These are phyloP conservation scores for Todiramphus saurophagus DNA, from an alignment of 2,113 vertebrate genomes.

Conservation along the genomic window DNA sequence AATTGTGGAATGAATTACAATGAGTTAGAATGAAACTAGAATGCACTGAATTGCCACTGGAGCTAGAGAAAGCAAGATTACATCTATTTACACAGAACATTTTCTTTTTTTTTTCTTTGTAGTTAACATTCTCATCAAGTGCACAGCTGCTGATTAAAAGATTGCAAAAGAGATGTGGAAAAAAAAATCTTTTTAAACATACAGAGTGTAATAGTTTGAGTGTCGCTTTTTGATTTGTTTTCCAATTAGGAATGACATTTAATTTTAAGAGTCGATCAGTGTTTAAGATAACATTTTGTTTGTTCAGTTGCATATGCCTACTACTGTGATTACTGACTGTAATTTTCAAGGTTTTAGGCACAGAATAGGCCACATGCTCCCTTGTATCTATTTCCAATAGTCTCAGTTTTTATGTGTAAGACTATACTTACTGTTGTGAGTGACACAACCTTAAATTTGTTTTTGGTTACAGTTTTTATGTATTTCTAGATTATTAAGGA, in stretches of 20 bases:
- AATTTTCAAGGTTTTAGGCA: not conserved
- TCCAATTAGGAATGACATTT: conserved; percentile 44
- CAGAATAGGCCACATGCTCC: not conserved
- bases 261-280: conserved; percentile 16
- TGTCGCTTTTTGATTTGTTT: conserved; percentile 48
- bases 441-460: not conserved
- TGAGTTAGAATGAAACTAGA: not conserved
- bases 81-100: not conserved
- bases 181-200: not conserved
- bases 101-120: not conserved
- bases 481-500: not conserved
- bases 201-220: conserved; percentile 5
- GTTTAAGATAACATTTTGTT: conserved; percentile 10
- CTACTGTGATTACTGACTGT: not conserved
- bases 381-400: not conserved
- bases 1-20: not conserved
- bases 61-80: not conserved
- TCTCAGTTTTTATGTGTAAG: not conserved
- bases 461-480: not conserved
- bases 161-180: conserved; percentile 1
- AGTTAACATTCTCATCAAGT: conserved; percentile 27
- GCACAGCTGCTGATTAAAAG: conserved; percentile 47
- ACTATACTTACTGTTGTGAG: not conserved
- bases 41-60: not conserved
- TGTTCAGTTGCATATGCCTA: not conserved